phyloP scores from a whole-genome alignment of 2,797 vertebrate genomes.

The Calcarius lapponicus region DNA sequence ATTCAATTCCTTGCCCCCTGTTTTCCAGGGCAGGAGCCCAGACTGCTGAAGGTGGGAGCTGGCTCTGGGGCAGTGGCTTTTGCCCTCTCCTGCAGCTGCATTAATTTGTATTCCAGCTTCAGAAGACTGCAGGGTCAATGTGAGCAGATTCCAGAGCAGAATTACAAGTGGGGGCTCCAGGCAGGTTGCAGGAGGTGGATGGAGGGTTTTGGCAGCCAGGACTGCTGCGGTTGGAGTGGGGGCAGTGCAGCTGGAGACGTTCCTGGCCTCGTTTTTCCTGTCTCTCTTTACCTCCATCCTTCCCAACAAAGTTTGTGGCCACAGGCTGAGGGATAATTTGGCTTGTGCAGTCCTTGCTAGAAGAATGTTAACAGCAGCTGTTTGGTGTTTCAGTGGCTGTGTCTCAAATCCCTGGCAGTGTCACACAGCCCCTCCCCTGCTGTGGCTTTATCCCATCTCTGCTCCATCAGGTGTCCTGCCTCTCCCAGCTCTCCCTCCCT shows the following conservation, averaged over 20 bases:
- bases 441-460: background rate
- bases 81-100: background rate
- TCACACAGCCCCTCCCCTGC: background rate
- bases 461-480: background rate
- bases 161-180: background rate
- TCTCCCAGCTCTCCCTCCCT: too few species aligned
- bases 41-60: background rate
- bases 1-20: rapidly evolving
- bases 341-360: rapidly evolving
- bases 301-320: rapidly evolving
- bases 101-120: background rate
- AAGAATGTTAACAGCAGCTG: background rate
- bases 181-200: background rate
- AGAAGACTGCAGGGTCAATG: background rate
- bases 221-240: rapidly evolving
- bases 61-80: background rate
- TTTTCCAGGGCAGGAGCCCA: background rate
- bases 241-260: background rate
- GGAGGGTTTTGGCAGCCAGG: background rate
- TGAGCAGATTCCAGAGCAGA: background rate
- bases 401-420: background rate
- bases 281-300: background rate
- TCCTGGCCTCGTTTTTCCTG: background rate
- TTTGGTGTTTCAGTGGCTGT: background rate
- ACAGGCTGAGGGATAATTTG: background rate